phyloP scores from a whole-genome alignment of 1,140 invertebrate species.

The Caligus rogercresseyi region DNA sequence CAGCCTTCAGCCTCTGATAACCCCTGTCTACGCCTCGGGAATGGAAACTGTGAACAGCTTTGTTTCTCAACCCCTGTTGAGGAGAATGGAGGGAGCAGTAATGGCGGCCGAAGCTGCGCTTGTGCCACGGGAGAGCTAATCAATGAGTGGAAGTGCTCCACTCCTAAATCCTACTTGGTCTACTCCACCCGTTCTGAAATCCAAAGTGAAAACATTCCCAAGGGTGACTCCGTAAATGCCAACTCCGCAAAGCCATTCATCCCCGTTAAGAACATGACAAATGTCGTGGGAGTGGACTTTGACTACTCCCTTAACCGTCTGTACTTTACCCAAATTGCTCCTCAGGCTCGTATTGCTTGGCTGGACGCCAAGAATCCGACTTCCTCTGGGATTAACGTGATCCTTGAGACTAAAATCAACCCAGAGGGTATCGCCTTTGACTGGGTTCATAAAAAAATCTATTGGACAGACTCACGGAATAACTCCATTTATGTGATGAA shows the following conservation, averaged over 20 bases:
- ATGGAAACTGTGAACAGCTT: constrained; percentile 75
- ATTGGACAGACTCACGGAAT: constrained; percentile 89
- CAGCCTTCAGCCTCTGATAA: constrained; percentile 54
- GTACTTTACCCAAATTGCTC: constrained; percentile 76
- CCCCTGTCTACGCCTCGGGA: constrained; percentile 49
- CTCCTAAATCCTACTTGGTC: constrained; percentile 66
- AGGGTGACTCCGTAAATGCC: constrained; percentile 39
- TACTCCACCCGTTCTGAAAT: constrained; percentile 83
- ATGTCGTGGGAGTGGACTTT: constrained; percentile 91
- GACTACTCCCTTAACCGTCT: constrained; percentile 71
- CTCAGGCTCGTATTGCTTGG: constrained; percentile 67
- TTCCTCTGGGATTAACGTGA: constrained; percentile 40
- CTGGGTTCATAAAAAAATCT: constrained; percentile 89
- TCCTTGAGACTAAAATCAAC: constrained; percentile 14
- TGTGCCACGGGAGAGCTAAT: constrained; percentile 66
- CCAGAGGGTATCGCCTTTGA: constrained; percentile 91
- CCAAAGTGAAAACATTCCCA: constrained; percentile 56
- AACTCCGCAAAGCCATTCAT: constrained; percentile 48
- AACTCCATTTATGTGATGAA: constrained; percentile 91
- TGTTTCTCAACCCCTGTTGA: constrained; percentile 71
- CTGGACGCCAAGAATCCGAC: constrained; percentile 44
- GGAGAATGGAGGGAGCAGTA: constrained; percentile 29
- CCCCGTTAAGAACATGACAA: constrained; percentile 67
- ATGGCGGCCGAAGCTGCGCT: constrained; percentile 53
- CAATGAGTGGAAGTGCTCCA: constrained; percentile 47